phyloP scores from a whole-genome alignment of 2,113 vertebrate species.

The Geococcyx californianus region DNA sequence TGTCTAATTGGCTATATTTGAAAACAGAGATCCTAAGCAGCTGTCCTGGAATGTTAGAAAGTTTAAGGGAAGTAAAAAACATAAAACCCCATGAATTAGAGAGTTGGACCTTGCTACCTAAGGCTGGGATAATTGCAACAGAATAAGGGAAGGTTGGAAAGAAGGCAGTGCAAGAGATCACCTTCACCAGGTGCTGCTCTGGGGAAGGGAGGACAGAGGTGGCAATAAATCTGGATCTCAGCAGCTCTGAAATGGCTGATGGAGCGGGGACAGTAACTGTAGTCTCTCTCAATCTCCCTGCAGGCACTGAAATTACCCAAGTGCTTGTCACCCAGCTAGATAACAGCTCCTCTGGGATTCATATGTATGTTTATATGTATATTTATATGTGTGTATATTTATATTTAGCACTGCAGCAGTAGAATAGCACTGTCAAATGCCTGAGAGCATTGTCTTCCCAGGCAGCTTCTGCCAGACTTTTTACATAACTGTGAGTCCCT shows the following conservation, averaged over 20 bases:
- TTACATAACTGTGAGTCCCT: not conserved
- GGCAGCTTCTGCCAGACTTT: not conserved
- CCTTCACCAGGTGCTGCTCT: not conserved
- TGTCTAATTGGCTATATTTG: not conserved
- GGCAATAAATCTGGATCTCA: not conserved
- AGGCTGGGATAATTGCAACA: not conserved
- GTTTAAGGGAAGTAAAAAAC: not conserved
- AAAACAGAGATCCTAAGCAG: not conserved
- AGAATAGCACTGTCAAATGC: not conserved
- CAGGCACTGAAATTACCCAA: not conserved
- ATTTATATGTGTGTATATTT: not conserved
- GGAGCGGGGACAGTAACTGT: not conserved
- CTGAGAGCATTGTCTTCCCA: not conserved
- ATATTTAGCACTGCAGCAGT: not conserved
- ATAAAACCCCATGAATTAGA: not conserved
- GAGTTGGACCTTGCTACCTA: not conserved
- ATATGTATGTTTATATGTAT: not conserved
- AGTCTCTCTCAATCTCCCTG: not conserved
- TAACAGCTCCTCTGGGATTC: not conserved
- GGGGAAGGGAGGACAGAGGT: not conserved
- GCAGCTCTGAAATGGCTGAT: fast-evolving
- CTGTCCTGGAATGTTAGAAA: not conserved
- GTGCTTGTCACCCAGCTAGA: not conserved
- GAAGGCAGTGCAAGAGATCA: not conserved
- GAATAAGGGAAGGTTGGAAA: not conserved